Percentiles rank a stretch among this genome's conserved stretches.
These are phyloP conservation scores for Enteromius treurensis DNA, from an alignment of 2,797 vertebrate species.

Conservation along the genomic window DNA sequence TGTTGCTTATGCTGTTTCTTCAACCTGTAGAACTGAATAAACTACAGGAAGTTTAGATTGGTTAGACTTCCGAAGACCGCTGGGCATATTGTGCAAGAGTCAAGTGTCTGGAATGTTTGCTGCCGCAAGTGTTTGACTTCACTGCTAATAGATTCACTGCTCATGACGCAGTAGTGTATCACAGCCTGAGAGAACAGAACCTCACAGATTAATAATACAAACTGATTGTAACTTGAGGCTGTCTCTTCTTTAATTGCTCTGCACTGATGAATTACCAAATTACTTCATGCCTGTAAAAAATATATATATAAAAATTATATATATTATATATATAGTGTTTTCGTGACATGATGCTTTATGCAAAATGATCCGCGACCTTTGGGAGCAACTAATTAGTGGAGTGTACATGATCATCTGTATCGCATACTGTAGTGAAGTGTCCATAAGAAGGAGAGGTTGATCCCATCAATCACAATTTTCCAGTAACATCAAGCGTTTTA, in stretches of 20 bases:
- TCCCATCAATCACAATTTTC: neutral
- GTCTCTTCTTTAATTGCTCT: neutral
- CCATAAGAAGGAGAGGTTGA: neutral
- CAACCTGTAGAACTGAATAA: neutral
- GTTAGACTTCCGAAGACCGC: neutral
- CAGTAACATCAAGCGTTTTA: neutral
- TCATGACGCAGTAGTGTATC: neutral
- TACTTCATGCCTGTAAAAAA: neutral
- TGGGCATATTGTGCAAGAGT: neutral
- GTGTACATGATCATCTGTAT: neutral
- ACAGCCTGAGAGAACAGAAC: neutral
- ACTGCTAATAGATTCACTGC: neutral
- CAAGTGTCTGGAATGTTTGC: slow-evolving; percentile 1
- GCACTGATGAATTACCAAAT: neutral
- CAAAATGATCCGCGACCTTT: neutral
- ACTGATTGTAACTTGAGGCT: neutral
- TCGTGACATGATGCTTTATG: neutral
- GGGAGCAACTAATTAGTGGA: neutral
- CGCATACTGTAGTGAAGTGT: neutral
- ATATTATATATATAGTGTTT: no score
- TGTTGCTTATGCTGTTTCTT: neutral
- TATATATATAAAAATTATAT: no score
- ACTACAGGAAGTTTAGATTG: neutral
- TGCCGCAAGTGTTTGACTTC: slow-evolving; percentile 52
- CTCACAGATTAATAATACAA: slow-evolving; percentile 12